Conservation (phyloP, 2,888 invertebrate species). For the Thereva unica region DNA sequence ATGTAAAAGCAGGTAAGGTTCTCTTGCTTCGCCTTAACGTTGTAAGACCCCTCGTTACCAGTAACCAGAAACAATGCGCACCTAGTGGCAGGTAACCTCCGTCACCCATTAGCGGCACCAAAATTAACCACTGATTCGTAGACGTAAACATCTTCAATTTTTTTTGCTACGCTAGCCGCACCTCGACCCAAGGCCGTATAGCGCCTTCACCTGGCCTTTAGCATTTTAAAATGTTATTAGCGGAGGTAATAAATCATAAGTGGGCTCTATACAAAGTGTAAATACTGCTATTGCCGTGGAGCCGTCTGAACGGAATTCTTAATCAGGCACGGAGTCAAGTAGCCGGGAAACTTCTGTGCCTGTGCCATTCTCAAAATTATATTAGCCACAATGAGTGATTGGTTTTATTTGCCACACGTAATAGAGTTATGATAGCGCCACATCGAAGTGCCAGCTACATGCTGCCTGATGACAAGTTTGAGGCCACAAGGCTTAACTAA, state of each 20-base stretch:
- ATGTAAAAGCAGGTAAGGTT: too few species aligned
- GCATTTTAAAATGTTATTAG: conserved; percentile 3
- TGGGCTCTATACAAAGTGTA: conserved; percentile 16
- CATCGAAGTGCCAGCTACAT: neutral
- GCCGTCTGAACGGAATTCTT: neutral
- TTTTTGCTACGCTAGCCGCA: too few species aligned
- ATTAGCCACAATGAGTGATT: neutral
- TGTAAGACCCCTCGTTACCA: too few species aligned
- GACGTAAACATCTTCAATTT: too few species aligned
- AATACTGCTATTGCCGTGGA: conserved; percentile 2
- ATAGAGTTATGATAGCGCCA: neutral
- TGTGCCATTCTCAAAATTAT: neutral
- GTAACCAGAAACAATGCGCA: too few species aligned
- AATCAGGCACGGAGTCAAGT: conserved; percentile 15
- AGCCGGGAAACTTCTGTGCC: neutral
- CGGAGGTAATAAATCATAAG: conserved; percentile 17
- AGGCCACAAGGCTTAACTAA: neutral
- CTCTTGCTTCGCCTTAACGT: too few species aligned
- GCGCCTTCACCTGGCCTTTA: neutral
- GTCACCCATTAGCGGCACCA: too few species aligned
- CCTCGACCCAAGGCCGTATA: too few species aligned
- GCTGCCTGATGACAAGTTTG: conserved; percentile 1
- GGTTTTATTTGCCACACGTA: conserved; percentile 8
- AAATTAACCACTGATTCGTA: too few species aligned
- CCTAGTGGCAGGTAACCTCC: too few species aligned